phyloP scores from a whole-genome alignment of 2,797 vertebrate species.

The Macroramphosus scolopax region DNA sequence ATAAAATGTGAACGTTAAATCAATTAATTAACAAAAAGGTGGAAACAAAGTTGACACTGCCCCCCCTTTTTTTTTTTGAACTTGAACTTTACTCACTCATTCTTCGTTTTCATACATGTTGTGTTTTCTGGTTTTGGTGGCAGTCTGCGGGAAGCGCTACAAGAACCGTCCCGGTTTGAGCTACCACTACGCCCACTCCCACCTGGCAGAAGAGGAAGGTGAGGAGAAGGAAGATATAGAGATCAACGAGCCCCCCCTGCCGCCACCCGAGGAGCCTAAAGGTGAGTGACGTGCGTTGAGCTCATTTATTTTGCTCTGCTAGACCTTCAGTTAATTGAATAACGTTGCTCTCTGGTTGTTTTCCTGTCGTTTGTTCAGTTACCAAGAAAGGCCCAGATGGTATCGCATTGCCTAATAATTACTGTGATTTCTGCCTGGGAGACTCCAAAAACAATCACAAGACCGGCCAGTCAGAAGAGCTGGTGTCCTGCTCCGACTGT shows the following conservation, averaged over 20 bases:
- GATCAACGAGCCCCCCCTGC: slow-evolving; percentile 79
- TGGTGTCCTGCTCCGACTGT: slow-evolving; percentile 96
- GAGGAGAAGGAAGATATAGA: slow-evolving; percentile 90
- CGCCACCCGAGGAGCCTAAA: slow-evolving; percentile 86
- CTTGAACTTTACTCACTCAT: background rate
- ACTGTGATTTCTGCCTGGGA: slow-evolving; percentile 95
- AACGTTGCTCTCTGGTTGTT: slow-evolving; percentile 2
- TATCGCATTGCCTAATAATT: slow-evolving; percentile 91
- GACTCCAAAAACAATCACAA: slow-evolving; percentile 95
- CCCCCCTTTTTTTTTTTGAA: too few relatives aligned
- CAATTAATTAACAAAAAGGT: too few relatives aligned
- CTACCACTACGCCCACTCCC: slow-evolving; percentile 95
- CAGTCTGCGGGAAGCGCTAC: slow-evolving; percentile 96
- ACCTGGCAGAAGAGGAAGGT: slow-evolving; percentile 94
- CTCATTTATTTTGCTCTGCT: background rate
- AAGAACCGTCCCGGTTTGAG: slow-evolving; percentile 96
- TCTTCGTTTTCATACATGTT: slow-evolving; percentile 42
- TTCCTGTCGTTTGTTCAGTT: slow-evolving; percentile 50
- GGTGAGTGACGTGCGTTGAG: slow-evolving; percentile 70
- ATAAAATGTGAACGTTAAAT: too few relatives aligned
- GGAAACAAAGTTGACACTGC: too few relatives aligned
- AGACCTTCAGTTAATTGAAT: background rate
- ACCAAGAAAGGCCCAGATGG: slow-evolving; percentile 93
- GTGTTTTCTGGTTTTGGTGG: slow-evolving; percentile 52
- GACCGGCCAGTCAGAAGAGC: slow-evolving; percentile 89